These are phyloP conservation scores for Brachyhypopomus gauderio DNA, from an alignment of 2,113 vertebrate species.

Conservation along the genomic window DNA sequence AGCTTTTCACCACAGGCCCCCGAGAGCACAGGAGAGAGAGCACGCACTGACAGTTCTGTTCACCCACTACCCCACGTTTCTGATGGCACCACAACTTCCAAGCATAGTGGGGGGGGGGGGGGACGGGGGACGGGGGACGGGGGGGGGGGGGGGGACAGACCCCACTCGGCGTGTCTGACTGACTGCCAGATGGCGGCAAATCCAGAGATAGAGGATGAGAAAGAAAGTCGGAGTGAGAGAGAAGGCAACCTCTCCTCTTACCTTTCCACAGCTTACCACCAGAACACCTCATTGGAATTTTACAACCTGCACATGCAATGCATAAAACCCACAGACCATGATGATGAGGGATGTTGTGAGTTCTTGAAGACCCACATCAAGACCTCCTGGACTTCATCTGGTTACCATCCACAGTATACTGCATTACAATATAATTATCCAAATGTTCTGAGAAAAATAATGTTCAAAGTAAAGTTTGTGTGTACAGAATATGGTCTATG, in stretches of 20 bases:
- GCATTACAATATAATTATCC: no score
- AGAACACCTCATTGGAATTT: background rate
- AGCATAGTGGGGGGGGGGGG: constrained; percentile 45
- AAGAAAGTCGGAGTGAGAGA: background rate
- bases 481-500: background rate
- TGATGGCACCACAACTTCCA: constrained; percentile 65
- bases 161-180: constrained; percentile 57
- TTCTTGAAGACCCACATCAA: background rate
- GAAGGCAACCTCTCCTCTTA: background rate
- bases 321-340: no score
- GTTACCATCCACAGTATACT: background rate
- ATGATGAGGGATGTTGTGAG: no score
- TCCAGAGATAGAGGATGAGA: constrained; percentile 3
- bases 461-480: background rate
- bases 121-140: no score
- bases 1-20: background rate
- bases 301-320: background rate
- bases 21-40: background rate
- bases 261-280: background rate
- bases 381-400: background rate
- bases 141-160: constrained; percentile 45
- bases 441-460: no score
- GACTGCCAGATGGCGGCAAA: constrained; percentile 63
- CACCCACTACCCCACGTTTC: constrained; percentile 56
- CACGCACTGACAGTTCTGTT: constrained; percentile 62